phyloP scores from a whole-genome alignment of 30 jellyfish, hydroid and myxozoan species.

The Chrysaora quinquecirrha region DNA sequence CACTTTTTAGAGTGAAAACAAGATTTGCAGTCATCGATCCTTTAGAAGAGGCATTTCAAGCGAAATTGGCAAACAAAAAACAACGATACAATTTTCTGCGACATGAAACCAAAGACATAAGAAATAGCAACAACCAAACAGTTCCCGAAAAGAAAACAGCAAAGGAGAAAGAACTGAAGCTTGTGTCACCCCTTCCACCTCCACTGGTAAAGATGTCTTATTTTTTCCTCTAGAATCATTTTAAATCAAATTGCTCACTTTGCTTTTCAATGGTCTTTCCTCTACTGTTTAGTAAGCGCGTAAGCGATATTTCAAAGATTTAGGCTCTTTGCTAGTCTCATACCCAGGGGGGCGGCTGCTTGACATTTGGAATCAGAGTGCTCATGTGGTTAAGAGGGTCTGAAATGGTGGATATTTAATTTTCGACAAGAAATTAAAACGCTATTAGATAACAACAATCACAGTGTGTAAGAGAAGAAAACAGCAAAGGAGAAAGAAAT shows the following conservation, averaged over 20 bases:
- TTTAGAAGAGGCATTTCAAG: slow-evolving; percentile 57
- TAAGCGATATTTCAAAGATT: too few species aligned
- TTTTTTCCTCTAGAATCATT: background rate
- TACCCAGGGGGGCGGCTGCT: too few species aligned
- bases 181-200: slow-evolving; percentile 79
- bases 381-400: too few species aligned
- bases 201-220: slow-evolving; percentile 74
- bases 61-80: slow-evolving; percentile 55
- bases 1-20: slow-evolving; percentile 52
- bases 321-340: too few species aligned
- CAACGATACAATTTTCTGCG: slow-evolving; percentile 52
- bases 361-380: too few species aligned
- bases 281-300: too few species aligned
- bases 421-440: slow-evolving; percentile 22
- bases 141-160: slow-evolving; percentile 13
- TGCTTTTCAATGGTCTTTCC: too few species aligned
- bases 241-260: background rate
- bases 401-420: too few species aligned
- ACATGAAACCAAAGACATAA: slow-evolving; percentile 25
- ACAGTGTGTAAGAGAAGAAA: background rate
- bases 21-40: slow-evolving; percentile 68
- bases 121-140: background rate
- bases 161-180: slow-evolving; percentile 36
- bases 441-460: background rate
- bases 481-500: slow-evolving; percentile 29